These are phyloP conservation scores for Sinohyriopsis cumingii DNA, from an alignment of 2,888 invertebrate species.

Conservation along the genomic window DNA sequence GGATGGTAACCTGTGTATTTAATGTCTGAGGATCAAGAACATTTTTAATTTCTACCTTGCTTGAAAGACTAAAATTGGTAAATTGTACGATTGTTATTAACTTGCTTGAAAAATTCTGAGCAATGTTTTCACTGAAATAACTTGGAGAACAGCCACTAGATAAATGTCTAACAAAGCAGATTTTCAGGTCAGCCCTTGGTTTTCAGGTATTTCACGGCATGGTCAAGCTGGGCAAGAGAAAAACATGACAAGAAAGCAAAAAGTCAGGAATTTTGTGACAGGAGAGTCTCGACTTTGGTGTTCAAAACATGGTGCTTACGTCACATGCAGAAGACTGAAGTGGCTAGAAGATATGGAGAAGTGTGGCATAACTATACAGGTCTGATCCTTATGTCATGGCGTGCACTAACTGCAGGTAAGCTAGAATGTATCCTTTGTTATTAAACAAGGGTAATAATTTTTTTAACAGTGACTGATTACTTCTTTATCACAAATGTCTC, in stretches of 20 bases:
- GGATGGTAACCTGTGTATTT: too few species aligned
- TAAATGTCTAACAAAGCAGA: too few species aligned
- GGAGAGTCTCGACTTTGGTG: constrained; percentile 33
- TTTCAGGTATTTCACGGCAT: constrained; percentile 39
- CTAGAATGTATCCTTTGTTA: neutral
- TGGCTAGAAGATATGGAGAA: constrained; percentile 37
- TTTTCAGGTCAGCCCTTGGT: too few species aligned
- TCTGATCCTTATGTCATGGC: constrained; percentile 45
- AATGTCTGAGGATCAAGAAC: too few species aligned
- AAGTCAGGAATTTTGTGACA: constrained; percentile 29
- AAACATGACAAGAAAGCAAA: constrained; percentile 29
- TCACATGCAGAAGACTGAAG: constrained; percentile 43
- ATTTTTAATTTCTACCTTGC: too few species aligned
- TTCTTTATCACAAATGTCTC: too few species aligned
- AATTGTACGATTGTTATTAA: neutral
- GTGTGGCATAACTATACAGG: constrained; percentile 46
- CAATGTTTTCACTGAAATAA: too few species aligned
- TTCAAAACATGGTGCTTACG: constrained; percentile 50
- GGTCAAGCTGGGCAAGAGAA: constrained; percentile 41
- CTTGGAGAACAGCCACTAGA: too few species aligned
- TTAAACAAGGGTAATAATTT: too few species aligned
- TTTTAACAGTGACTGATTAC: too few species aligned
- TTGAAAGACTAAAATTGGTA: too few species aligned
- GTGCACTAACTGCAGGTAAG: constrained; percentile 50
- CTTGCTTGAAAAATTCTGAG: too few species aligned